Percentiles rank a stretch among this genome's conserved stretches.
These are phyloP conservation scores for Halcyon chelicuti DNA, from an alignment of 2,797 vertebrate genomes.

Conservation along the genomic window DNA sequence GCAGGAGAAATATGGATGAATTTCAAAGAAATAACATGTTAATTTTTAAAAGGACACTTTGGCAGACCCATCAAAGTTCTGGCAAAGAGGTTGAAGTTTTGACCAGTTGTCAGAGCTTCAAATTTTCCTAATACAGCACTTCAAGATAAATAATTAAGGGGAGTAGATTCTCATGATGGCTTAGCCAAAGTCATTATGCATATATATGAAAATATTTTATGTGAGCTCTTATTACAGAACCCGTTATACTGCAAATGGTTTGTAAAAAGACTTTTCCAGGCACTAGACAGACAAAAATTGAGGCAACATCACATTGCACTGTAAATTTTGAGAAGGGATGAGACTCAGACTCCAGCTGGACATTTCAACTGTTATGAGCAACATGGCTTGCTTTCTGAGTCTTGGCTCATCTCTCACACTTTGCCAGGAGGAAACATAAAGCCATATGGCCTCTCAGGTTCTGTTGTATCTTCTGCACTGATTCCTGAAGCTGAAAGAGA, in stretches of 20 bases:
- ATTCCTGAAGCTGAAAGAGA: not conserved
- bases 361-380: slow-evolving; percentile 7
- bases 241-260: not conserved
- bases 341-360: slow-evolving; percentile 33
- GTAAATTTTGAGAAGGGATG: not conserved
- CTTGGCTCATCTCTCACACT: not conserved
- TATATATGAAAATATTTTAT: not conserved
- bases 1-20: not conserved
- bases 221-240: not conserved
- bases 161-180: not conserved
- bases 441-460: slow-evolving; percentile 21
- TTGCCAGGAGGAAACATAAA: not conserved
- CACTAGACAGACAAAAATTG: not conserved
- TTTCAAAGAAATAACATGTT: not conserved
- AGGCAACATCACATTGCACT: not conserved
- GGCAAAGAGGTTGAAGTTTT: not conserved
- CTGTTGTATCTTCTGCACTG: not conserved
- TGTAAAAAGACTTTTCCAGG: not conserved
- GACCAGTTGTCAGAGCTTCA: not conserved
- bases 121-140: not conserved
- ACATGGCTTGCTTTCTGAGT: not conserved
- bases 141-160: not conserved
- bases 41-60: not conserved
- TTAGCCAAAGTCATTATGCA: not conserved
- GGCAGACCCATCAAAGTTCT: not conserved